Percentiles rank a stretch among this genome's conserved stretches.
Evolutionary conservation across 2,797 vertebrate genomes (phyloP).

Genomic region (Microctenopoma lineatum): DNA sequence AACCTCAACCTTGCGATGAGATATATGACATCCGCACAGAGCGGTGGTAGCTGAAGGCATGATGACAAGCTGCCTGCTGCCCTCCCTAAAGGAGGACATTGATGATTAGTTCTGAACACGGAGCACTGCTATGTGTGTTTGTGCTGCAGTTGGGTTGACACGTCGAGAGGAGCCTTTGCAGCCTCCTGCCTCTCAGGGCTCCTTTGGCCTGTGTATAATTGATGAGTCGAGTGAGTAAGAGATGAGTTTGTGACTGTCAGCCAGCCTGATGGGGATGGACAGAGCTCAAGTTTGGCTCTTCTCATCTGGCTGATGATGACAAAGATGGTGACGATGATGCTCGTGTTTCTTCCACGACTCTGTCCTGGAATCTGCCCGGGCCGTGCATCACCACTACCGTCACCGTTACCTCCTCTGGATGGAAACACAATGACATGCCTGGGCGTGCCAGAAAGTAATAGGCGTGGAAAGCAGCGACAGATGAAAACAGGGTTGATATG

Average conservation of each 20-base stretch:
- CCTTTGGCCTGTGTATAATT: slow-evolving; percentile 82
- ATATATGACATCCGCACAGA: slow-evolving; percentile 50
- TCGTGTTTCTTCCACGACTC: slow-evolving; percentile 43
- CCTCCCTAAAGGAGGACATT: slow-evolving; percentile 49
- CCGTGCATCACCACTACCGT: slow-evolving; percentile 42
- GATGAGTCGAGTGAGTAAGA: slow-evolving; percentile 79
- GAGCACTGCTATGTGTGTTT: slow-evolving; percentile 42
- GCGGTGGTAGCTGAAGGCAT: slow-evolving; percentile 39
- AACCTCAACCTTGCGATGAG: slow-evolving; percentile 37
- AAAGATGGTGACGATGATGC: slow-evolving; percentile 58
- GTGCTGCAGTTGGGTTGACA: slow-evolving; percentile 37
- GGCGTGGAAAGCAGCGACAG: slow-evolving; percentile 6
- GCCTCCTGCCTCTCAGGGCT: slow-evolving; percentile 77
- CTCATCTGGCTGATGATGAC: slow-evolving; percentile 77
- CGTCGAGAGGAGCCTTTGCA: slow-evolving; percentile 44
- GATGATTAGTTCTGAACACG: slow-evolving; percentile 44
- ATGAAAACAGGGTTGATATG: slow-evolving; percentile 13
- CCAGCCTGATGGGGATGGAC: slow-evolving; percentile 76
- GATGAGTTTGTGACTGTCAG: slow-evolving; percentile 80
- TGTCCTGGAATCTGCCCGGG: slow-evolving; percentile 25
- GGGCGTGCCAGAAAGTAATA: slow-evolving; percentile 25
- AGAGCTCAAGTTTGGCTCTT: slow-evolving; percentile 75
- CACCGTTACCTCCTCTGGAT: slow-evolving; percentile 57
- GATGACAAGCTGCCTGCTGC: slow-evolving; percentile 66
- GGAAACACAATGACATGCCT: slow-evolving; percentile 40